Base-by-base conservation (phyloP, 2,113 vertebrate genomes). In the Coturnix japonica region DNA sequence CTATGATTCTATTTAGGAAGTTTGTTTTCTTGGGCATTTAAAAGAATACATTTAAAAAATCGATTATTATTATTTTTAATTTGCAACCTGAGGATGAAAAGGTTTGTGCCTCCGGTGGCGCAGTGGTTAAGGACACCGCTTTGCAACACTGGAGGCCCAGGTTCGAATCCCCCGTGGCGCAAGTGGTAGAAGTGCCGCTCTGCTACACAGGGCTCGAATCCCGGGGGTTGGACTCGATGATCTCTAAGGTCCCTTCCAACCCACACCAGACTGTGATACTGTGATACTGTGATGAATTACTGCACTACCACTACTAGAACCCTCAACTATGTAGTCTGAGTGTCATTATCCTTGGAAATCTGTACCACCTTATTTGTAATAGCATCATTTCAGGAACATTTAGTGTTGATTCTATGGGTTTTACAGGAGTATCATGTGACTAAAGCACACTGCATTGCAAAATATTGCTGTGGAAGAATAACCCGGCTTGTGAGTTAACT, bases 261-360 rank as follows among this genome's bases (percentile, higher is more conserved):
- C n/a, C n/a, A n/a, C n/a, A n/a, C n/a, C n/a, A n/a, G n/a, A n/a
- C n/a, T n/a, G n/a, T n/a, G n/a, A n/a, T n/a, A n/a, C n/a, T n/a
- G n/a, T n/a, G n/a, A n/a, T n/a, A n/a, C n/a, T n/a, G n/a, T n/a
- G n/a, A n/a, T n/a, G 4, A 53, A 59, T 51, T 65, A 41, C 39
- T 73, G 35, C 2, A 2, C 11, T 25, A 47, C 8, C n/a, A 57
- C 9, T 31, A 5, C 22, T 78, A 0, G 51, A 46, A 39, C 6
- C 11, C 10, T 23, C 47, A 21, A 9, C 39, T 69, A 82, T 39
- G 26, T 19, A 74, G n/a, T 26, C 39, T 76, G 35, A 3, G 2
- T 75, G 15, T 51, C 35, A 31, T 57, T 89, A 30, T 57, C 23
- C 13, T 59, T 59, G 6, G 10, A 70, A 75, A 19, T 30, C 43